Base-by-base conservation (phyloP, 2,888 invertebrate species). In the Gasteruption jaculator region DNA sequence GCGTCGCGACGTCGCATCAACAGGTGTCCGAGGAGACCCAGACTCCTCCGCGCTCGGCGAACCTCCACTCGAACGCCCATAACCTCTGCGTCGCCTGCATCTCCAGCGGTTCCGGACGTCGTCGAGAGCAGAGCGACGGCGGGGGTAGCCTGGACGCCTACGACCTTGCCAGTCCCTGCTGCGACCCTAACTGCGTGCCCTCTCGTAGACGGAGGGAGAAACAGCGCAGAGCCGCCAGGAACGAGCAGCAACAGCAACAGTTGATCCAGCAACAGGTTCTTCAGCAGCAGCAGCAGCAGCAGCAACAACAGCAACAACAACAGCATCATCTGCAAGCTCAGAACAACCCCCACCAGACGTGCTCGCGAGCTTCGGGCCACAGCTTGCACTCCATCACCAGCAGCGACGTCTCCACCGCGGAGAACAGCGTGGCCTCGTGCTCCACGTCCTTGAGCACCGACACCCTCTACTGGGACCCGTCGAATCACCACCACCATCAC, bases 381-480 rank as follows among this genome's bases (percentile, higher is more conserved):
- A 90, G 89, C 65, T 72, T 90, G 40, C 89, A 89, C 60, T 89
- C 89, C 0, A 88, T 86, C 59, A 85, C 86, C 0, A 86, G 87
- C 2, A 89, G 86, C 61, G 82, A 83, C 45, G 71, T 81, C 33
- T 86, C 83, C 29, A 82, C 80, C 1, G 77, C 77, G 1, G 77
- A 75, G 1, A 78, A 74, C 2, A 85, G 86, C 25, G 83, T 82
- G 5, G 82, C 83, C 1, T 88, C 88, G 30, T 90, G 90, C 61
- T 87, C 87, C 15, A 90, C 89, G 10, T 90, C 89, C 0, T 73
- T 90, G 10, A 91, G 90, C 63, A 90, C 88, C 5, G 91, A 91
- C 57, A 90, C 90, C 2, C 74, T 91, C 1, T 90, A 88, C 62
- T 90, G 90, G 87, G 89, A 90, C 54, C 75, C 75, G 2, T 76